A percentile compares a stretch with the other conserved stretches of the same genome.
Conservation (phyloP, 2,888 invertebrate species). For the Limnephilus rhombicus region DNA sequence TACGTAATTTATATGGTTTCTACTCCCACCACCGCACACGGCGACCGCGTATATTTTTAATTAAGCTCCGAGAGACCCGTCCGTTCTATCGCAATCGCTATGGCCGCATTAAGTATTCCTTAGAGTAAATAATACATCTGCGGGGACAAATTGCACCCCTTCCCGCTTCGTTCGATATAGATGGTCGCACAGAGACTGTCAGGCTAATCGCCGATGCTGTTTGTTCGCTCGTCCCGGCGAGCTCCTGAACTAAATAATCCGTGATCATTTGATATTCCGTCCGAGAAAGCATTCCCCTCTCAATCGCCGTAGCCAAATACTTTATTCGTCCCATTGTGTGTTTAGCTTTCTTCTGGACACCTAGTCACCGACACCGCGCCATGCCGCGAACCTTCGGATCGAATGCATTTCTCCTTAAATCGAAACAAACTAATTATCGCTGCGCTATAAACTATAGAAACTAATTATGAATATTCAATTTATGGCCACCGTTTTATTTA, state of each 20-base stretch:
- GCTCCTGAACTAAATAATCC: background rate
- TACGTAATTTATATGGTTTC: slow-evolving; percentile 44
- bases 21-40: slow-evolving; percentile 37
- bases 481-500: slow-evolving; percentile 63
- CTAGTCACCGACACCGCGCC: background rate
- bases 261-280: background rate
- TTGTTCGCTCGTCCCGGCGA: background rate
- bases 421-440: slow-evolving; percentile 65
- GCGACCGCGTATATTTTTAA: slow-evolving; percentile 47
- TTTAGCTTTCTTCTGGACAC: background rate
- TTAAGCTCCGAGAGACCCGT: slow-evolving; percentile 31
- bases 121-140: slow-evolving; percentile 13
- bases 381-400: slow-evolving; percentile 31
- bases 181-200: slow-evolving; percentile 7
- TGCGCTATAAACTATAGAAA: slow-evolving; percentile 63
- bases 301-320: background rate
- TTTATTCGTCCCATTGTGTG: background rate
- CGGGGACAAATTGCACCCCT: slow-evolving; percentile 53
- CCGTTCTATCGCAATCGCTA: slow-evolving; percentile 31
- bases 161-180: slow-evolving; percentile 31
- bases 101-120: background rate
- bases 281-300: background rate
- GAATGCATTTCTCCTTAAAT: slow-evolving; percentile 55
- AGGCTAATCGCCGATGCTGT: background rate
- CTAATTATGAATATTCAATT: slow-evolving; percentile 66